phyloP scores from a whole-genome alignment of 2,888 invertebrate genomes.

The Drosophila birchii region DNA sequence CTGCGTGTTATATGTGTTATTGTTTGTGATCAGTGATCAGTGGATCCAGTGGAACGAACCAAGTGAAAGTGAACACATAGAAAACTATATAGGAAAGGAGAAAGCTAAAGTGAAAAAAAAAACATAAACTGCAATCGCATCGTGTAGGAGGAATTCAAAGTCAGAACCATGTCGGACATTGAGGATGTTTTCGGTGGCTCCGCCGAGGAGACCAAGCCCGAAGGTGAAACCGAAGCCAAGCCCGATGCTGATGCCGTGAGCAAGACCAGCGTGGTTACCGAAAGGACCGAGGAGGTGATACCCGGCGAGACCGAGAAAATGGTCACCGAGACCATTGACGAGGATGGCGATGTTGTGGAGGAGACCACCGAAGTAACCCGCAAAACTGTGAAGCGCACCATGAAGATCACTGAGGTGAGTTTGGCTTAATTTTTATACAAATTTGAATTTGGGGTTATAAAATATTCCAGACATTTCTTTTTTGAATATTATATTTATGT shows the following conservation, averaged over 20 bases:
- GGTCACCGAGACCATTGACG: conserved; percentile 82
- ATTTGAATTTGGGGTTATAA: not conserved
- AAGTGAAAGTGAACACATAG: conserved; percentile 71
- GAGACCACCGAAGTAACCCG: conserved; percentile 84
- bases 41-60: conserved; percentile 55
- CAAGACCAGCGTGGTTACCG: conserved; percentile 69
- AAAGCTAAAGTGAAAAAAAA: conserved; percentile 14
- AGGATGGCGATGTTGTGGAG: conserved; percentile 84
- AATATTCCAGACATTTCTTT: not conserved
- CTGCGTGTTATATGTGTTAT: conserved; percentile 66
- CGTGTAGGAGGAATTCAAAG: conserved; percentile 29
- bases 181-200: conserved; percentile 78
- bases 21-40: conserved; percentile 57
- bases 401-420: conserved; percentile 84
- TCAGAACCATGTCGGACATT: conserved; percentile 82
- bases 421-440: no score
- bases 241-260: conserved; percentile 41
- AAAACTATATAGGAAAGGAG: conserved; percentile 11
- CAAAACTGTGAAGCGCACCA: conserved; percentile 84
- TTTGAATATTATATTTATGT: not conserved
- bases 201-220: conserved; percentile 54
- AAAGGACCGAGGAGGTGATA: conserved; percentile 74
- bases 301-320: conserved; percentile 81
- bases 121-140: conserved; percentile 14
- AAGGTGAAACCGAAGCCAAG: conserved; percentile 35